Base-by-base conservation (phyloP, 2,113 vertebrate genomes). In the Poeciliopsis turrubarensis region DNA sequence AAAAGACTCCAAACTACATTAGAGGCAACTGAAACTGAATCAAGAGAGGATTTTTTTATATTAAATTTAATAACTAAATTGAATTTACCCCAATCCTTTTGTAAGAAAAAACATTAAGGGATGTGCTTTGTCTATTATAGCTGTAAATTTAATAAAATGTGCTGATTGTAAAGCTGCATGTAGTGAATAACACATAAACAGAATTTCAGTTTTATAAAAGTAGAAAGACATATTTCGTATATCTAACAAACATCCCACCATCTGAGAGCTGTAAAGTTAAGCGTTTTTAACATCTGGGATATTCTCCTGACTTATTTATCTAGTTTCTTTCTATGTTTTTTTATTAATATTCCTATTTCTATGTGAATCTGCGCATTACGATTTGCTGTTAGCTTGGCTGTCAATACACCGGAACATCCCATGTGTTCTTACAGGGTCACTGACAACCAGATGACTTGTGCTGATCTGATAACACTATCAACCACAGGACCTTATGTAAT, bases 21-120 rank as follows among this genome's bases (percentile, higher is more conserved):
- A 41, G 80, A 78, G 68, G 70, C 66, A 80, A 83, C 41, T 34
- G 32, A 78, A 17, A 73, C 26, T 17, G 61, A 82, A 17, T 25
- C 51, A 74, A 57, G 57, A 12, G 65, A 15, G 15, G n/a, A 9
- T 68, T 14, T 37, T 34, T 65, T 37, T 12, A 69, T 39, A 66
- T 83, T 72, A 60, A 17, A 81, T 84, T 80, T 79, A 73, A 76
- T 77, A 80, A 78, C 75, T 82, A 60, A 68, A 25, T 64, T 73
- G 25, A 70, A 79, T 79, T 77, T 61, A 77, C 41, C 31, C 37
- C 54, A 32, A 70, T 82, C 37, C 68, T 67, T 68, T 69, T 69
- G 57, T 68, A 17, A 19, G 9, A 37, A 65, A 75, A 67, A 67
- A 68, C 65, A 77, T 67, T 51, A 1, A 1, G 19, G n/a, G 60